A percentile compares a stretch with the other conserved stretches of the same genome.
Conservation (phyloP, 2,888 invertebrate genomes). For the Eurois occulta region DNA sequence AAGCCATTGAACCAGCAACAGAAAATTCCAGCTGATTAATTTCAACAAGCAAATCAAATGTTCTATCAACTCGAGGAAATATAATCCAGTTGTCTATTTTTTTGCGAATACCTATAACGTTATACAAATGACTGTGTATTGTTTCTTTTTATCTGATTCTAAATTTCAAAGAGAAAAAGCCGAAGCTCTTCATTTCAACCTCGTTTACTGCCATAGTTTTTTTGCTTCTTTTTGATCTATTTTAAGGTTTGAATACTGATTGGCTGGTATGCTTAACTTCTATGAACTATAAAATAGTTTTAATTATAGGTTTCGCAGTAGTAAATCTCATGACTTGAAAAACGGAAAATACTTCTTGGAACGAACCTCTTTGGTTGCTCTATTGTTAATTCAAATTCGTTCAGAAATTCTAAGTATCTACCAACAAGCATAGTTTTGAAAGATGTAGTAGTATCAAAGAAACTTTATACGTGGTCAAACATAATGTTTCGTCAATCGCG, state of each 20-base stretch:
- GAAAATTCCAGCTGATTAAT: conserved; percentile 24
- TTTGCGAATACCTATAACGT: background rate
- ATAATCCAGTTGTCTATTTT: conserved; percentile 17
- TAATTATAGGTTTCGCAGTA: conserved; percentile 23
- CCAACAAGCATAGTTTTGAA: conserved; percentile 6
- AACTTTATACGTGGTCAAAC: conserved; percentile 35
- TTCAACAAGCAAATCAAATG: conserved; percentile 36
- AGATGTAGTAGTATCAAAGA: background rate
- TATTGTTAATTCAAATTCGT: conserved; percentile 8
- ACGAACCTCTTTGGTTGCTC: background rate
- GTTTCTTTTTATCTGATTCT: conserved; percentile 7
- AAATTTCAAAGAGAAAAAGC: conserved; percentile 31
- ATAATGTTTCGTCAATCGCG: conserved; percentile 65
- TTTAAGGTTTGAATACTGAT: conserved; percentile 23
- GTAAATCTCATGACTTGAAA: conserved; percentile 9
- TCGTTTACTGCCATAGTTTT: conserved; percentile 22
- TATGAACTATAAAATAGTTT: conserved; percentile 42
- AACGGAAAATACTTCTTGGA: conserved; percentile 12
- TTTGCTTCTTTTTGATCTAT: conserved; percentile 18
- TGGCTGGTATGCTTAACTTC: conserved; percentile 28
- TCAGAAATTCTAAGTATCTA: background rate
- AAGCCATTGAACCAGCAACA: conserved; percentile 24
- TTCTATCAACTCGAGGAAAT: conserved; percentile 33
- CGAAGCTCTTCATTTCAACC: conserved; percentile 22
- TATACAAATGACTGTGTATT: conserved; percentile 22